phyloP scores from a whole-genome alignment of 2,113 vertebrate species.

The Entelurus aequoreus region DNA sequence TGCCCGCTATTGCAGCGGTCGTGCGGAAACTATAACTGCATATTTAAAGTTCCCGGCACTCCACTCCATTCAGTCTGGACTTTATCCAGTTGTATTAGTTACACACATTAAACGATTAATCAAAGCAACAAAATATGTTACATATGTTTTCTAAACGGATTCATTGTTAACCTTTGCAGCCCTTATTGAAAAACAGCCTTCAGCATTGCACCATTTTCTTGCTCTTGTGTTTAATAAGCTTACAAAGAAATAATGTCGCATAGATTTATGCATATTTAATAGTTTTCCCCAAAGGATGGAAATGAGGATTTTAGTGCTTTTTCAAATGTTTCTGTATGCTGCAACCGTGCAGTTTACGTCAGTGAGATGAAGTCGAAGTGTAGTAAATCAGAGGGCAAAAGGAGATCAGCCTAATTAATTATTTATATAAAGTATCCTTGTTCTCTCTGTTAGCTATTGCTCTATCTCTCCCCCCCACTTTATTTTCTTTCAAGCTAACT shows the following conservation, averaged over 20 bases:
- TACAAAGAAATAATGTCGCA: constrained; percentile 28
- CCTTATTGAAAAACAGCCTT: not conserved
- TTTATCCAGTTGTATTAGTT: too few relatives aligned
- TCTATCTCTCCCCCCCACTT: not conserved
- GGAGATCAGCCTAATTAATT: constrained; percentile 24
- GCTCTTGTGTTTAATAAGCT: constrained; percentile 10
- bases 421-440: constrained; percentile 20
- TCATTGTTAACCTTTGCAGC: too few relatives aligned
- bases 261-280: constrained; percentile 39
- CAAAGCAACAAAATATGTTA: too few relatives aligned
- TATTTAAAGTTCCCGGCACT: too few relatives aligned
- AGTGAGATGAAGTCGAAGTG: constrained; percentile 19
- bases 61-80: too few relatives aligned
- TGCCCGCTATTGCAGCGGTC: too few relatives aligned
- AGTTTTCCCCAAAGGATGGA: not conserved
- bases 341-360: constrained; percentile 14
- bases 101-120: too few relatives aligned
- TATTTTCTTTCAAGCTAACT: not conserved
- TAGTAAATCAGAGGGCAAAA: constrained; percentile 14
- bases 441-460: not conserved
- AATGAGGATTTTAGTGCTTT: constrained; percentile 12
- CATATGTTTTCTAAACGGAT: too few relatives aligned
- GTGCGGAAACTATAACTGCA: too few relatives aligned
- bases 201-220: constrained; percentile 8
- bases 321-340: constrained; percentile 2